Percentiles rank a stretch among this genome's conserved stretches.
phyloP scores from a whole-genome alignment of 2,113 vertebrate genomes.

The Prionailurus viverrinus region DNA sequence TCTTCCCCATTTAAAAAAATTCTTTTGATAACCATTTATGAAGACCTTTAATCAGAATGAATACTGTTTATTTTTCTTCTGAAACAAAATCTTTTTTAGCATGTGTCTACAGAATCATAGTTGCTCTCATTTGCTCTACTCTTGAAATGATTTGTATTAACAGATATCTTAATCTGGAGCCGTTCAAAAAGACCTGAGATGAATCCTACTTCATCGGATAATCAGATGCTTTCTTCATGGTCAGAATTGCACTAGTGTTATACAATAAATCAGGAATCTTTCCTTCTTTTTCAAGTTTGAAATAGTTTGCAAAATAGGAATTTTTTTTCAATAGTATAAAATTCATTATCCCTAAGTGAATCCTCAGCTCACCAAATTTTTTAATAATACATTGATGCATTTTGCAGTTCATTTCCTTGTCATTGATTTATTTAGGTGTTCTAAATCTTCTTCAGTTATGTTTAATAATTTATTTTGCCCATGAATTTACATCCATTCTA shows the following conservation, averaged over 20 bases:
- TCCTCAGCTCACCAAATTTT: not conserved
- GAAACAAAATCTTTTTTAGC: not conserved
- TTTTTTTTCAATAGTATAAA: not conserved
- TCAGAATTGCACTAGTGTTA: not conserved
- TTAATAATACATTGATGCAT: not conserved
- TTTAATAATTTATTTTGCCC: not conserved
- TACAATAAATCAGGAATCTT: not conserved
- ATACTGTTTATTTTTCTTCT: not conserved
- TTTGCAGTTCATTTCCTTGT: not conserved
- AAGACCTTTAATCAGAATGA: not conserved
- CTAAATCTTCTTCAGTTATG: not conserved
- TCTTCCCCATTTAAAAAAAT: not conserved
- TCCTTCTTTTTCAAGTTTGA: not conserved
- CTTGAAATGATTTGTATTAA: not conserved
- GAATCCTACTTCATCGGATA: not conserved
- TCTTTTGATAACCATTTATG: not conserved
- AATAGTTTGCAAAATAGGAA: not conserved
- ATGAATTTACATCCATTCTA: not conserved
- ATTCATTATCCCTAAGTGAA: not conserved
- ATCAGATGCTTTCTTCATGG: not conserved
- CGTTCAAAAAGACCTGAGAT: not conserved
- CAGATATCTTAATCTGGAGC: not conserved
- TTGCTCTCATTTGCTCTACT: not conserved
- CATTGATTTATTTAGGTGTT: not conserved
- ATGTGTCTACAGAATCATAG: not conserved